Evolutionary conservation across 2,113 vertebrate species (phyloP).

Genomic region (Myxocyprinus asiaticus): DNA sequence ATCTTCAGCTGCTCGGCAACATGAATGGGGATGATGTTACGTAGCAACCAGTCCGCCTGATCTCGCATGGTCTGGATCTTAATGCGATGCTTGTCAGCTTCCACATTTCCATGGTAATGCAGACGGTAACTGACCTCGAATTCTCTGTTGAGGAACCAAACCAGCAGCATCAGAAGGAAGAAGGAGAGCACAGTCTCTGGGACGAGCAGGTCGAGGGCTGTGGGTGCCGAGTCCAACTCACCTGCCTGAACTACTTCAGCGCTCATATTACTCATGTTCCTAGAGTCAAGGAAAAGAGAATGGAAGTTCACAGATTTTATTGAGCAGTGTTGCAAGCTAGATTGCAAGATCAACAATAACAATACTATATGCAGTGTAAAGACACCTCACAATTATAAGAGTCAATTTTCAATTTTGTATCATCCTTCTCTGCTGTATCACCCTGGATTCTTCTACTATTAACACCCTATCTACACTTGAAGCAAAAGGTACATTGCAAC

Average conservation of each 20-base stretch:
- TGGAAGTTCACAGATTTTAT: background rate
- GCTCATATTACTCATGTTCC: constrained; percentile 59
- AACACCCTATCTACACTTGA: too few species aligned
- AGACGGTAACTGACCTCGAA: constrained; percentile 97
- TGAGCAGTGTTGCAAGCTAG: background rate
- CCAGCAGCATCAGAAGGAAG: constrained; percentile 89
- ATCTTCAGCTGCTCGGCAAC: constrained; percentile 96
- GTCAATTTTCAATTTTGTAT: too few species aligned
- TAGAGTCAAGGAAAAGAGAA: constrained; percentile 13
- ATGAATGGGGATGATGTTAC: constrained; percentile 97
- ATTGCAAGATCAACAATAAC: background rate
- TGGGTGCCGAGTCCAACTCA: constrained; percentile 14
- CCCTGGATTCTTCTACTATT: too few species aligned
- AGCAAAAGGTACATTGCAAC: too few species aligned
- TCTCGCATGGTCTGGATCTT: constrained; percentile 97
- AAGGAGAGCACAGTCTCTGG: constrained; percentile 85
- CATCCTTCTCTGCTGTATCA: too few species aligned
- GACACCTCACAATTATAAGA: background rate
- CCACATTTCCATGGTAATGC: constrained; percentile 95
- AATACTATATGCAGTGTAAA: background rate
- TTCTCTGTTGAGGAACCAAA: constrained; percentile 98
- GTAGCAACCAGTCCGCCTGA: constrained; percentile 94
- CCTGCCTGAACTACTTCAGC: constrained; percentile 8
- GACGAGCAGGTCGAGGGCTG: constrained; percentile 72
- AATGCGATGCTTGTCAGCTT: constrained; percentile 92